Conservation (phyloP, 2,113 vertebrate species). For the Gymnorhina tibicen region DNA sequence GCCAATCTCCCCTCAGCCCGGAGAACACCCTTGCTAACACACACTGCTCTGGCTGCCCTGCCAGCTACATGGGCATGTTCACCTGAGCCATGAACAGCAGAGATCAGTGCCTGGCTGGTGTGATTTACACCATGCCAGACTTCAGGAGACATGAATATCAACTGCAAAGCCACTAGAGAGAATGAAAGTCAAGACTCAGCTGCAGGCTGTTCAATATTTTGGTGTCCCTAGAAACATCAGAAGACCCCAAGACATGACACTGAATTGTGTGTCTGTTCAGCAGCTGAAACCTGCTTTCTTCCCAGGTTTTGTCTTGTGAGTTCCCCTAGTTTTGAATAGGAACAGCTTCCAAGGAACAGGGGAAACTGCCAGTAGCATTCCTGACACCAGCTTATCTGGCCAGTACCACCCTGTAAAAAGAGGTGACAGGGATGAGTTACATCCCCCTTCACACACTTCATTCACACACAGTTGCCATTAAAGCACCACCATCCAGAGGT, state of each 20-base stretch:
- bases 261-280: not conserved
- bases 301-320: not conserved
- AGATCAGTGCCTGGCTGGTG: not conserved
- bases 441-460: not conserved
- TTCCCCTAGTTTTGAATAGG: not conserved
- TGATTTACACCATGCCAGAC: not conserved
- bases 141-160: not conserved
- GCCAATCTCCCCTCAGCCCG: not conserved
- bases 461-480: not conserved
- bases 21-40: not conserved
- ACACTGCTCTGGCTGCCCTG: not conserved
- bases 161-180: not conserved
- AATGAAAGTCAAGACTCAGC: not conserved
- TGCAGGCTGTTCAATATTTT: not conserved
- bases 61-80: rapidly evolving
- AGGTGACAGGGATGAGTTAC: not conserved
- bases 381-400: not conserved
- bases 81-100: not conserved
- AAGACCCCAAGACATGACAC: not conserved
- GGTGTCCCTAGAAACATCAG: not conserved
- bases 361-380: not conserved
- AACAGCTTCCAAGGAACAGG: not conserved
- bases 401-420: not conserved
- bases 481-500: not conserved
- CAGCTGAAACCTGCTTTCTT: not conserved